These are phyloP conservation scores for Acanthochromis polyacanthus DNA, from an alignment of 2,113 vertebrate species.

Conservation along the genomic window DNA sequence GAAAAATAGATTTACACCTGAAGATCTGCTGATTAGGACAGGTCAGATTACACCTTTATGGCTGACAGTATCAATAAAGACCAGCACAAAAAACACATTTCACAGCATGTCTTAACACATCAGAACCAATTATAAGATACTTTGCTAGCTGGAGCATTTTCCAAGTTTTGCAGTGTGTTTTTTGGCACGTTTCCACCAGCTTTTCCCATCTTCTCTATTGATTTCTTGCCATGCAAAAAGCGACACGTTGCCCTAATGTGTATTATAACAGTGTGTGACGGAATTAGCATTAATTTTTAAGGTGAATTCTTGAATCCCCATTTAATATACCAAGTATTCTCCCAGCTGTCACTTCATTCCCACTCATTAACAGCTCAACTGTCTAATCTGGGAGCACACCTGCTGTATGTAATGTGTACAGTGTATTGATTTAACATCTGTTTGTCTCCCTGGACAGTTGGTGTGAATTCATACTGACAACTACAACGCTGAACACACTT, in stretches of 20 bases:
- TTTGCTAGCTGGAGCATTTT: background rate
- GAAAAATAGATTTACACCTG: background rate
- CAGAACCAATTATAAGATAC: background rate
- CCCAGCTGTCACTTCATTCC: slow-evolving; percentile 33
- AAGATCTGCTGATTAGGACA: background rate
- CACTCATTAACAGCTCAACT: slow-evolving; percentile 32
- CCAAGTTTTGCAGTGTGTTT: background rate
- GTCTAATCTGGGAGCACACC: slow-evolving; percentile 23
- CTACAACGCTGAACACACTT: background rate
- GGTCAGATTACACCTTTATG: background rate
- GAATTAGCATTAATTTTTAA: background rate
- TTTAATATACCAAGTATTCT: background rate
- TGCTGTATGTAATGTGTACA: slow-evolving; percentile 14
- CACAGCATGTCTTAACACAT: background rate
- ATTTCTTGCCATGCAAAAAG: background rate
- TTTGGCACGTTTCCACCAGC: background rate
- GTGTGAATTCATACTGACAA: slow-evolving; percentile 1
- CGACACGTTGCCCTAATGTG: background rate
- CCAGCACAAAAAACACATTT: background rate
- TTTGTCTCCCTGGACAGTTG: slow-evolving; percentile 6
- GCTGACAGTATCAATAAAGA: background rate
- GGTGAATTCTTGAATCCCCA: background rate
- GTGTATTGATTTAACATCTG: slow-evolving; percentile 41
- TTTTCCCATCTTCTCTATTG: background rate
- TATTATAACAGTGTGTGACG: background rate